These are phyloP conservation scores for Drosophila funebris DNA, from an alignment of 1,140 invertebrate species.

Conservation along the genomic window DNA sequence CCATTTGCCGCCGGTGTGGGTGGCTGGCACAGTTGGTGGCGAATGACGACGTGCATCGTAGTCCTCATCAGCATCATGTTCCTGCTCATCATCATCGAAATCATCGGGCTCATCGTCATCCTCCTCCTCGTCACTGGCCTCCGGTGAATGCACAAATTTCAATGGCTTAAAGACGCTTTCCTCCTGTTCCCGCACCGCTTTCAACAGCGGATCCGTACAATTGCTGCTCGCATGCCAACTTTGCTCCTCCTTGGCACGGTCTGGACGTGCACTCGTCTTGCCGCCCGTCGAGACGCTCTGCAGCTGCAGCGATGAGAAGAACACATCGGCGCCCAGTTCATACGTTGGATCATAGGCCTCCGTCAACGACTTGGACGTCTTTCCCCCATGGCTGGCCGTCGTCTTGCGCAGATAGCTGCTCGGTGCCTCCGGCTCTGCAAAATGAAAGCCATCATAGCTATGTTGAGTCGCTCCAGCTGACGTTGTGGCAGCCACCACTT, in stretches of 20 bases:
- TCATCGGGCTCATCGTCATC: constrained; percentile 71
- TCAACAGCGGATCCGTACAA: constrained; percentile 85
- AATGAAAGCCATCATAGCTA: constrained; percentile 73
- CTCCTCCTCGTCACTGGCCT: constrained; percentile 84
- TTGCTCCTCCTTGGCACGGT: constrained; percentile 32
- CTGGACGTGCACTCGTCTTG: constrained; percentile 67
- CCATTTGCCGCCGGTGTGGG: constrained; percentile 91
- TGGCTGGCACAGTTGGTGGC: constrained; percentile 85
- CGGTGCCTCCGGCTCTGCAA: constrained; percentile 83
- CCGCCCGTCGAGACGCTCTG: constrained; percentile 88
- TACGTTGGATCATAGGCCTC: constrained; percentile 83
- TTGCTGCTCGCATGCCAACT: constrained; percentile 37
- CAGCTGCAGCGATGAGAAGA: constrained; percentile 93
- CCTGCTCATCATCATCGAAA: constrained; percentile 84
- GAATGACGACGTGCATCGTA: constrained; percentile 83
- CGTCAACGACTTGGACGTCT: constrained; percentile 65
- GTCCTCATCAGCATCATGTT: constrained; percentile 87
- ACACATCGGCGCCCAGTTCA: constrained; percentile 90
- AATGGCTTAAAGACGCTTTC: constrained; percentile 80
- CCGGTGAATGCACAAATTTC: constrained; percentile 73
- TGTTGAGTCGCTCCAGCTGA: constrained; percentile 50
- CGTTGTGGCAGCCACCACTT: background rate
- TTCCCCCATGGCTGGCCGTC: constrained; percentile 64
- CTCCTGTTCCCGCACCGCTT: constrained; percentile 85
- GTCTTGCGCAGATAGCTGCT: constrained; percentile 62